These are phyloP conservation scores for Toxotes lorentzi DNA, from an alignment of 2,797 vertebrate genomes.

Conservation along the genomic window DNA sequence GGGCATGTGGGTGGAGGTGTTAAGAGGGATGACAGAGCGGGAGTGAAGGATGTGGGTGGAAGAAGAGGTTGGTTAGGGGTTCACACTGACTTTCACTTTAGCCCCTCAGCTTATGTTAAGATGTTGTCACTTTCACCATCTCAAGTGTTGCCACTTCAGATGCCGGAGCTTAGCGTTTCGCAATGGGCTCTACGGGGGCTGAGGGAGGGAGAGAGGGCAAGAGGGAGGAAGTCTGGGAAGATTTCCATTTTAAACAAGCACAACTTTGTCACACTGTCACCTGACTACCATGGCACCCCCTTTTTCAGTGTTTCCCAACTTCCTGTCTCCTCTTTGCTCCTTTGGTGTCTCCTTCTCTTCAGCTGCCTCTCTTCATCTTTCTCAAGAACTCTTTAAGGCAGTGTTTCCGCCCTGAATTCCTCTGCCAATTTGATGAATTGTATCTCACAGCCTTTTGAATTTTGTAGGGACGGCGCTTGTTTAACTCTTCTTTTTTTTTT, in stretches of 20 bases:
- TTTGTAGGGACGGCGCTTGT: slow-evolving; percentile 67
- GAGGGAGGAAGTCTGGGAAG: slow-evolving; percentile 80
- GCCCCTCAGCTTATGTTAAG: slow-evolving; percentile 85
- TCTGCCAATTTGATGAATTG: slow-evolving; percentile 72
- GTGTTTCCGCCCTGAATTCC: slow-evolving; percentile 67
- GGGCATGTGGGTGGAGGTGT: slow-evolving; percentile 13
- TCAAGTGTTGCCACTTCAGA: slow-evolving; percentile 88
- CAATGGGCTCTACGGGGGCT: slow-evolving; percentile 59
- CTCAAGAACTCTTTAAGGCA: slow-evolving; percentile 77
- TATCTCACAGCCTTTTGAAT: slow-evolving; percentile 72
- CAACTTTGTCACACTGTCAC: slow-evolving; percentile 79
- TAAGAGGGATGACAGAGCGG: slow-evolving; percentile 52
- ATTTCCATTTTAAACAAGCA: slow-evolving; percentile 83
- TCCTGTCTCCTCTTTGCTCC: slow-evolving; percentile 74
- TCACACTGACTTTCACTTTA: slow-evolving; percentile 79
- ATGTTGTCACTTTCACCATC: slow-evolving; percentile 88
- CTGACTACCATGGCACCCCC: slow-evolving; percentile 67
- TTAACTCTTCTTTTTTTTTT: slow-evolving; percentile 36
- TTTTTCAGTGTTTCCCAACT: slow-evolving; percentile 72
- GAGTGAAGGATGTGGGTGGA: slow-evolving; percentile 69
- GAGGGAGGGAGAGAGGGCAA: slow-evolving; percentile 59
- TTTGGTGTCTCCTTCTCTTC: slow-evolving; percentile 61
- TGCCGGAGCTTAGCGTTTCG: slow-evolving; percentile 83
- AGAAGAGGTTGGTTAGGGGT: slow-evolving; percentile 71
- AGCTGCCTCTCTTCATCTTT: slow-evolving; percentile 69